A percentile compares a stretch with the other conserved stretches of the same genome.
These are phyloP conservation scores for Tragelaphus oryx DNA, from an alignment of 2,797 vertebrate genomes.

Conservation along the genomic window DNA sequence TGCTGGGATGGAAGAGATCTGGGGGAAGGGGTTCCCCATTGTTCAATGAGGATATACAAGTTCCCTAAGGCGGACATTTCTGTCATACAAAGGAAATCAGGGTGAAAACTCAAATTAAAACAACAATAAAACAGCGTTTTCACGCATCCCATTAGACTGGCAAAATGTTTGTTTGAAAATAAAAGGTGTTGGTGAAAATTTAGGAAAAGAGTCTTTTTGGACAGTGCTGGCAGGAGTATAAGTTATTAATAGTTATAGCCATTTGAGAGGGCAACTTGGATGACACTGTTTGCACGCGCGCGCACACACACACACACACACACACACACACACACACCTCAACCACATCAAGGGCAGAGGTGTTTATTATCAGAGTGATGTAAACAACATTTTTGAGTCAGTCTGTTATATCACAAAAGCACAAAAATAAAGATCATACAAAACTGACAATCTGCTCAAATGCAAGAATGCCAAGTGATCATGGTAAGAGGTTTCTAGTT, in stretches of 20 bases:
- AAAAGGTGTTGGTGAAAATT: background rate
- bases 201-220: background rate
- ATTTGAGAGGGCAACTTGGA: background rate
- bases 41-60: background rate
- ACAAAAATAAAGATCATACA: background rate
- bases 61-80: background rate
- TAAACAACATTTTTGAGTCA: background rate
- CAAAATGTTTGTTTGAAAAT: conserved; percentile 1
- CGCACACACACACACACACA: background rate
- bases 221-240: background rate
- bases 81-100: background rate
- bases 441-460: background rate
- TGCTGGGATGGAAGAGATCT: background rate
- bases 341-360: background rate
- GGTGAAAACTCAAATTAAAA: background rate
- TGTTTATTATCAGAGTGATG: background rate
- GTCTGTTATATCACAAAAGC: background rate
- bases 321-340: background rate
- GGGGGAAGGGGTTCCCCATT: background rate
- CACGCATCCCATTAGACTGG: background rate
- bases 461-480: background rate
- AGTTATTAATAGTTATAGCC: background rate
- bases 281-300: background rate
- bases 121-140: background rate
- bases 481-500: background rate